These are phyloP conservation scores for Pristionchus arcanus DNA, from an alignment of 2,888 invertebrate genomes.

Conservation along the genomic window DNA sequence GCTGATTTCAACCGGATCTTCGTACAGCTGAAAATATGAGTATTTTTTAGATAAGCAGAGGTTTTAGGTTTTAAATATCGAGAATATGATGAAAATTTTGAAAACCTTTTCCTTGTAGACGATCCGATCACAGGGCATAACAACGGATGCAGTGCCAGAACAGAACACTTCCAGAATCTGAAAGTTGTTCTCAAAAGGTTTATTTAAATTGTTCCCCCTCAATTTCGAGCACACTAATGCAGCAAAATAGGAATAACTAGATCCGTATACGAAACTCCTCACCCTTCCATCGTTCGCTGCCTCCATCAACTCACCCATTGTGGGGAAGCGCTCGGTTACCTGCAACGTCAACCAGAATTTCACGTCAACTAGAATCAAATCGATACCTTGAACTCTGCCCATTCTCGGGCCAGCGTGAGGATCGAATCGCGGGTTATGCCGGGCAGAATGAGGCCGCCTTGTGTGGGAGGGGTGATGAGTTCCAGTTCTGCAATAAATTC, in stretches of 20 bases:
- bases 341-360: too few relatives aligned
- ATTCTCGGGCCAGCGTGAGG: conserved; percentile 87
- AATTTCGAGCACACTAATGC: too few relatives aligned
- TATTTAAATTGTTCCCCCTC: too few relatives aligned
- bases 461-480: conserved; percentile 90
- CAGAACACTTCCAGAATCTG: conserved; percentile 96
- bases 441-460: conserved; percentile 92
- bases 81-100: neutral
- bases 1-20: neutral
- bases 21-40: neutral
- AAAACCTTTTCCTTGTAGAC: conserved; percentile 83
- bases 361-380: too few relatives aligned
- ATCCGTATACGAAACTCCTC: conserved; percentile 80
- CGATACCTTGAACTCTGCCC: conserved; percentile 83
- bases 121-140: conserved; percentile 91
- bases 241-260: too few relatives aligned
- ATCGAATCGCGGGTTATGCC: conserved; percentile 93
- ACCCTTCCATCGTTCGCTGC: conserved; percentile 89
- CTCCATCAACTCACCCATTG: conserved; percentile 88
- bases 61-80: neutral
- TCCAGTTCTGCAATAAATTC: conserved; percentile 86
- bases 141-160: conserved; percentile 93
- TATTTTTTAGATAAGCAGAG: neutral
- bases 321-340: conserved; percentile 87
- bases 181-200: neutral